These are phyloP conservation scores for Characodon lateralis DNA, from an alignment of 2,797 vertebrate species.

Conservation along the genomic window DNA sequence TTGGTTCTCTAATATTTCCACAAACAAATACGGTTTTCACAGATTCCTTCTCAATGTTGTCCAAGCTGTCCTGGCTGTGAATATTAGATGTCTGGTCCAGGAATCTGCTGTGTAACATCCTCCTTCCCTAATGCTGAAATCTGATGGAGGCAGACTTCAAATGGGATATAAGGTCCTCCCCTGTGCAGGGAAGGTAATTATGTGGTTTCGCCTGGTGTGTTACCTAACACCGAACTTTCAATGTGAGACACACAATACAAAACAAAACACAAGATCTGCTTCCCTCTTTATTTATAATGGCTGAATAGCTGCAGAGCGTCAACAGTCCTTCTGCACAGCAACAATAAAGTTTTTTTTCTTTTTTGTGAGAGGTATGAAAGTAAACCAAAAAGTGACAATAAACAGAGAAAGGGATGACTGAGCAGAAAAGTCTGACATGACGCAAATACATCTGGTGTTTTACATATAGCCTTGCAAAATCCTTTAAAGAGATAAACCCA, in stretches of 20 bases:
- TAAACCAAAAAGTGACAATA: slow-evolving; percentile 3
- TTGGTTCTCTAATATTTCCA: slow-evolving; percentile 1
- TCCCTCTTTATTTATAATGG: slow-evolving; percentile 42
- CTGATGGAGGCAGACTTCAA: slow-evolving; percentile 68
- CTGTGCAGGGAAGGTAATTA: slow-evolving; percentile 67
- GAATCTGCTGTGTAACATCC: slow-evolving; percentile 46
- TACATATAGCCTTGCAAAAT: slow-evolving; percentile 42
- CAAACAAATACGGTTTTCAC: slow-evolving; percentile 24
- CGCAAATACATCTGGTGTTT: slow-evolving; percentile 29
- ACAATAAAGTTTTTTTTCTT: slow-evolving; percentile 27
- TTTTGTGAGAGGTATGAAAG: slow-evolving; percentile 17
- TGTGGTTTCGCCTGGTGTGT: slow-evolving; percentile 62
- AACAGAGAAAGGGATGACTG: slow-evolving; percentile 24
- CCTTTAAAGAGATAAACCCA: slow-evolving; percentile 26
- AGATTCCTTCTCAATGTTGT: slow-evolving; percentile 39
- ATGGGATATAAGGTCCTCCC: slow-evolving; percentile 72
- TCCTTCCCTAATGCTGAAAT: slow-evolving; percentile 59
- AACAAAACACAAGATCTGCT: slow-evolving; percentile 44
- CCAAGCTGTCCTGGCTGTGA: slow-evolving; percentile 36
- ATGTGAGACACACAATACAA: slow-evolving; percentile 31
- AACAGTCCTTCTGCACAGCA: slow-evolving; percentile 44
- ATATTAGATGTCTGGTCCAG: slow-evolving; percentile 47
- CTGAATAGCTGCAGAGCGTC: slow-evolving; percentile 43
- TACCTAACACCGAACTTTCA: slow-evolving; percentile 63
- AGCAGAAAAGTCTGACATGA: slow-evolving; percentile 27